Percentiles rank a stretch among this genome's conserved stretches.
Evolutionary conservation across 2,888 invertebrate species (phyloP).

Genomic region (Theretra japonica): DNA sequence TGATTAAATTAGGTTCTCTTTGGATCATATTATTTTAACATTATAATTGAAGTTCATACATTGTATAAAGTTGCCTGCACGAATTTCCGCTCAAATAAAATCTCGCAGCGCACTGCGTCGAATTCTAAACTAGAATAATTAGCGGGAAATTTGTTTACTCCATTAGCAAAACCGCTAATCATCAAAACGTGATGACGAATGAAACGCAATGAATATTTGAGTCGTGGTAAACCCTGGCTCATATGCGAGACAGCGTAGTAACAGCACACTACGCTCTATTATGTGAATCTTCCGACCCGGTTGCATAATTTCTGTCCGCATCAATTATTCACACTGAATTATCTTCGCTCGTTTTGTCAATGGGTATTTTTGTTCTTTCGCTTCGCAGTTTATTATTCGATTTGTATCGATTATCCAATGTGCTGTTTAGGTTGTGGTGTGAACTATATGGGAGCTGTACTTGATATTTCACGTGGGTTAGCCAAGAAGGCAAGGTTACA

Average conservation of each 20-base stretch:
- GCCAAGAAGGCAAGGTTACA: too few relatives aligned
- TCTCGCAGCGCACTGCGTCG: background rate
- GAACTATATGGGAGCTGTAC: too few relatives aligned
- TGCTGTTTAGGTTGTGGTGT: background rate
- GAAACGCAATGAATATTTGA: conserved; percentile 45
- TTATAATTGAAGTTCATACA: too few relatives aligned
- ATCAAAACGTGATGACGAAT: conserved; percentile 42
- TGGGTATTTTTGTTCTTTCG: conserved; percentile 18
- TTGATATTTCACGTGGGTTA: too few relatives aligned
- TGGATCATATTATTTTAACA: too few relatives aligned
- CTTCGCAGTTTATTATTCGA: conserved; percentile 6
- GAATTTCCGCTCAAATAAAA: background rate
- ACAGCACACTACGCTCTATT: conserved; percentile 37
- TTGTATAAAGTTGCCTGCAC: background rate
- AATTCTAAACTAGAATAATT: conserved; percentile 25
- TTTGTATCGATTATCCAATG: background rate
- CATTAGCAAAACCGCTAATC: conserved; percentile 31
- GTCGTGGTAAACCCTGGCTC: conserved; percentile 42
- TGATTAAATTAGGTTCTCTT: too few relatives aligned
- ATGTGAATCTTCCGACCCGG: conserved; percentile 47
- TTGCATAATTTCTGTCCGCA: conserved; percentile 61
- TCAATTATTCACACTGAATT: conserved; percentile 58
- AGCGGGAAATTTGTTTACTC: conserved; percentile 25
- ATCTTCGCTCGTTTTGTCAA: conserved; percentile 45
- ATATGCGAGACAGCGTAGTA: conserved; percentile 37